phyloP scores from a whole-genome alignment of 2,797 vertebrate species.

The Lacerta agilis region DNA sequence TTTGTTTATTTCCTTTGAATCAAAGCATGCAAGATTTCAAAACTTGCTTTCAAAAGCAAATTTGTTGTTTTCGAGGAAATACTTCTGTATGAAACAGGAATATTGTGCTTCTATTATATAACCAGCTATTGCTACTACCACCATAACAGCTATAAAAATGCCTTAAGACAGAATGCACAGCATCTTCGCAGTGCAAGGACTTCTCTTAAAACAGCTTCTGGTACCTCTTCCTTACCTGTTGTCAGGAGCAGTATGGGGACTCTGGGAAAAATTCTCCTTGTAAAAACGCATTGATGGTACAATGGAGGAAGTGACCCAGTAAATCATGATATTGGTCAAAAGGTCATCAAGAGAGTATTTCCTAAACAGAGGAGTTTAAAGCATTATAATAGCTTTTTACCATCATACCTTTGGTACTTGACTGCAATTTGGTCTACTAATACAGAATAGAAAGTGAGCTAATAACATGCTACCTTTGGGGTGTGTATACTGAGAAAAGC shows the following conservation, averaged over 20 bases:
- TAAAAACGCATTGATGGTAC: slow-evolving; percentile 92
- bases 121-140: neutral
- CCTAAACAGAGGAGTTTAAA: slow-evolving; percentile 67
- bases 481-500: too few species aligned
- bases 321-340: slow-evolving; percentile 91
- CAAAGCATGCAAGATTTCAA: neutral
- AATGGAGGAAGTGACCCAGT: slow-evolving; percentile 88
- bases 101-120: neutral
- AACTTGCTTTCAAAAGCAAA: neutral
- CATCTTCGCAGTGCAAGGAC: neutral
- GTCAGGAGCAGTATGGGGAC: slow-evolving; percentile 49
- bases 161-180: neutral
- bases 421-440: fast-evolving
- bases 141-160: neutral
- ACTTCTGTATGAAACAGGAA: neutral
- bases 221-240: slow-evolving; percentile 71
- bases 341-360: slow-evolving; percentile 89
- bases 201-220: neutral
- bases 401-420: neutral
- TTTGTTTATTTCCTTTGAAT: neutral
- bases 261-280: slow-evolving; percentile 83
- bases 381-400: neutral
- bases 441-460: neutral
- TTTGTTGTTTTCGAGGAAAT: neutral
- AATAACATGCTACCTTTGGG: fast-evolving